These are phyloP conservation scores for Dasypogon diadema DNA, from an alignment of 2,888 invertebrate genomes.

Conservation along the genomic window DNA sequence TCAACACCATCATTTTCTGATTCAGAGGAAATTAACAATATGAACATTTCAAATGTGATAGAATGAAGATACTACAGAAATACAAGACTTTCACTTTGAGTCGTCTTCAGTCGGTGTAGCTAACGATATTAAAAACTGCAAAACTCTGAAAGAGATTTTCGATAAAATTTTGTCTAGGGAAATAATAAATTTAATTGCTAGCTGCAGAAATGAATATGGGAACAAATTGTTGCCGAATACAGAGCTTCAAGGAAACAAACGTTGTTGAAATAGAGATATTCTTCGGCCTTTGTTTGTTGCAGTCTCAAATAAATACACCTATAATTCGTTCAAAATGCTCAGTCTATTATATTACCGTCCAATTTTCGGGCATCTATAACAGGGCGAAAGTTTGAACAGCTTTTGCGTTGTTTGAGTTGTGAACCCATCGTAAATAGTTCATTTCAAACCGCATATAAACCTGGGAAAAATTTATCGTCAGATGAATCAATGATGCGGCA, in stretches of 20 bases:
- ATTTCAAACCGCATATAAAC: constrained; percentile 44
- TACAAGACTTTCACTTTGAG: constrained; percentile 31
- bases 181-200: constrained; percentile 31
- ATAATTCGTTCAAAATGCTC: constrained; percentile 19
- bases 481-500: constrained; percentile 37
- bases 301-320: constrained; percentile 29
- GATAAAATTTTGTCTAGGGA: constrained; percentile 8
- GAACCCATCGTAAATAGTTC: constrained; percentile 35
- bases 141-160: constrained; percentile 32
- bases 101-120: constrained; percentile 26
- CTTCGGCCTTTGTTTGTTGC: constrained; percentile 38
- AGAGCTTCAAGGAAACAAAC: constrained; percentile 31
- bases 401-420: constrained; percentile 33
- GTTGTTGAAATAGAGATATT: constrained; percentile 11
- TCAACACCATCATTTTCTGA: constrained; percentile 23
- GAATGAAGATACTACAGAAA: constrained; percentile 34
- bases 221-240: constrained; percentile 27
- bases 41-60: constrained; percentile 25
- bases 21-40: constrained; percentile 32
- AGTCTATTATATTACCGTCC: constrained; percentile 25
- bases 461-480: constrained; percentile 39
- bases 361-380: constrained; percentile 26
- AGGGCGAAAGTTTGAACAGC: constrained; percentile 20
- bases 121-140: constrained; percentile 11
- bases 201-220: constrained; percentile 33